Evolutionary conservation across 2,113 vertebrate species (phyloP).

Genomic region (Pseudorhombus dupliciocellatus): DNA sequence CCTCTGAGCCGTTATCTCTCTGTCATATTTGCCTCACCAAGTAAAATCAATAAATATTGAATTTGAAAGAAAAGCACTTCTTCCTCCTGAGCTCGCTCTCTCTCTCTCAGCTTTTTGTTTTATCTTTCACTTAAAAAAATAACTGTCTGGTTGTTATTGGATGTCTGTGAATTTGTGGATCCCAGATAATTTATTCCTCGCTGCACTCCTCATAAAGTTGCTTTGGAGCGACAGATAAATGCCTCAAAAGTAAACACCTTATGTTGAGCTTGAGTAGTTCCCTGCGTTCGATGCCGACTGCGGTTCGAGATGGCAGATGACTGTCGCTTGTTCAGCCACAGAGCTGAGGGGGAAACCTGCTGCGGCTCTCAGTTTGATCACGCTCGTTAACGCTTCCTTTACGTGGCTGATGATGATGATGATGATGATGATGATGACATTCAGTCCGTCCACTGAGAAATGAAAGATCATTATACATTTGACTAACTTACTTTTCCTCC

Average conservation of each 20-base stretch:
- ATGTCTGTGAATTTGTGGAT: conserved; percentile 16
- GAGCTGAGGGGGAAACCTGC: conserved; percentile 1
- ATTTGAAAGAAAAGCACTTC: neutral
- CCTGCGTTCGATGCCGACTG: conserved; percentile 20
- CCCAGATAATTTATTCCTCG: conserved; percentile 39
- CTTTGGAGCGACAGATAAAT: conserved; percentile 38
- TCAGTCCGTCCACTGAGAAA: neutral
- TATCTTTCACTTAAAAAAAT: neutral
- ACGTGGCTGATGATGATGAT: neutral
- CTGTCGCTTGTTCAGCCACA: conserved; percentile 14
- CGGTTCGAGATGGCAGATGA: conserved; percentile 35
- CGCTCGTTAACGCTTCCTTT: neutral
- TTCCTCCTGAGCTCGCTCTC: neutral
- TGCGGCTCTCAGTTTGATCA: conserved; percentile 9
- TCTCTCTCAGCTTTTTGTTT: neutral
- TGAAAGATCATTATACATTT: neutral
- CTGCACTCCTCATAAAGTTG: neutral
- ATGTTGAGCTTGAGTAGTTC: conserved; percentile 23
- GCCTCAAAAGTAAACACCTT: conserved; percentile 39
- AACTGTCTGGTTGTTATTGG: neutral
- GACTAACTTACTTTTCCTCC: neutral
- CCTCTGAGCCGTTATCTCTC: neutral
- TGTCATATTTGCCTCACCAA: neutral
- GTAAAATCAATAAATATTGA: neutral
- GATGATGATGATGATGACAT: conserved; percentile 1